Conservation (phyloP, 2,113 vertebrate species). For the Orycteropus afer region DNA sequence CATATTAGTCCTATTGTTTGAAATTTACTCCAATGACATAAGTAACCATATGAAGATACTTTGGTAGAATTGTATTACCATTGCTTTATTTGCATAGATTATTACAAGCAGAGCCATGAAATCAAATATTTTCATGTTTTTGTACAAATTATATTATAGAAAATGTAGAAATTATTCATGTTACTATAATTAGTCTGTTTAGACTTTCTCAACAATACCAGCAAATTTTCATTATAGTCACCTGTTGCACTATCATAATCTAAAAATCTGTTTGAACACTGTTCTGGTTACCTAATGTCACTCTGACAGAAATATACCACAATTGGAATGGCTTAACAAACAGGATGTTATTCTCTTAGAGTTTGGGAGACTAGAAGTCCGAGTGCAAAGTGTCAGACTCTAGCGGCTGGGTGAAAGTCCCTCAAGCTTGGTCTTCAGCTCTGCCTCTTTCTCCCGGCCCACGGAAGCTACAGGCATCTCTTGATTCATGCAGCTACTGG, state of each 20-base stretch:
- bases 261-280: not conserved
- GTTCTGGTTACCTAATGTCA: too few relatives aligned
- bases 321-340: too few relatives aligned
- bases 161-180: not conserved
- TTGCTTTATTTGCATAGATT: not conserved
- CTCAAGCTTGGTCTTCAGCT: too few relatives aligned
- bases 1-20: not conserved
- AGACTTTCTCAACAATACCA: not conserved
- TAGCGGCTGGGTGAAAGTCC: too few relatives aligned
- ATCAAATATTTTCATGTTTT: not conserved
- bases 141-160: not conserved
- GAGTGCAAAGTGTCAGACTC: too few relatives aligned
- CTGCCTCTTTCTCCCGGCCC: too few relatives aligned
- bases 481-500: too few relatives aligned
- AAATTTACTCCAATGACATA: not conserved
- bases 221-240: not conserved
- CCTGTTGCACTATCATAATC: not conserved
- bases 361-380: too few relatives aligned
- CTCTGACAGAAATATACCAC: too few relatives aligned
- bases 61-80: not conserved
- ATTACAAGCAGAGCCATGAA: not conserved
- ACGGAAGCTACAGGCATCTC: too few relatives aligned
- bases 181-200: not conserved
- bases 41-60: not conserved
- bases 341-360: too few relatives aligned